Base-by-base conservation (phyloP, 2,797 vertebrate species). In the Sebastes jordani region DNA sequence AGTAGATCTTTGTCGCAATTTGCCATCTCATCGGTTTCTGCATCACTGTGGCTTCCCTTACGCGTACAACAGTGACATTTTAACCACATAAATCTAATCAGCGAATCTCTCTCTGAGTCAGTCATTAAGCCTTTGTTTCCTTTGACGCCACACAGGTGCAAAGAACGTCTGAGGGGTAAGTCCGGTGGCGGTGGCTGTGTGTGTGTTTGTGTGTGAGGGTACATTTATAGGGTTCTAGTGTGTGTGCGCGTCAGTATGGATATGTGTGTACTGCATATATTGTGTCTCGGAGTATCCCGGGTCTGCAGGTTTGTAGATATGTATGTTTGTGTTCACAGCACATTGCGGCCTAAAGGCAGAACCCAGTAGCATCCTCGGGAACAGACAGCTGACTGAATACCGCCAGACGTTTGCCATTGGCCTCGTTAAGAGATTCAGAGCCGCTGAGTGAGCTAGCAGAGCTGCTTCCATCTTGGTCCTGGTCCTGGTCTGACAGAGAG, bases 351-450 rank as follows among this genome's bases (percentile, higher is more conserved):
- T 95, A 95, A 74, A 95, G 85, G 80, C 89, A 91, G 82, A 94
- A 90, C 34, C 78, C 83, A 2, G 89, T 46, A 4, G 84, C 49
- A 18, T 96, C 95, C 5, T 97, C 95, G 0, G 97, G 96, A 30
- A 97, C 95, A 0, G 96, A 97, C 27, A 97, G 93, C 76, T 96
- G 96, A 80, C 97, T 97, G 94, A 98, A 98, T 29, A 98, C 97
- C 0, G 97, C 96, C 74, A 98, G 95, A 7, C 97, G 94, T 8
- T 83, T 91, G 30, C 88, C 89, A 0, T 30, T 90, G 7, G 46
- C 69, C 0, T 96, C 96, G 0, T 76, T 92, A 29, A 84, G 90
- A 0, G 94, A 94, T 5, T 96, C 96, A 0, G 95, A 97, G 49
- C 96, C 96, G 0, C 94, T 97, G 62, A 96, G 94, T 7, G 96